Percentiles rank a stretch among this genome's conserved stretches.
phyloP scores from a whole-genome alignment of 2,888 invertebrate species.

The Tipula unca region DNA sequence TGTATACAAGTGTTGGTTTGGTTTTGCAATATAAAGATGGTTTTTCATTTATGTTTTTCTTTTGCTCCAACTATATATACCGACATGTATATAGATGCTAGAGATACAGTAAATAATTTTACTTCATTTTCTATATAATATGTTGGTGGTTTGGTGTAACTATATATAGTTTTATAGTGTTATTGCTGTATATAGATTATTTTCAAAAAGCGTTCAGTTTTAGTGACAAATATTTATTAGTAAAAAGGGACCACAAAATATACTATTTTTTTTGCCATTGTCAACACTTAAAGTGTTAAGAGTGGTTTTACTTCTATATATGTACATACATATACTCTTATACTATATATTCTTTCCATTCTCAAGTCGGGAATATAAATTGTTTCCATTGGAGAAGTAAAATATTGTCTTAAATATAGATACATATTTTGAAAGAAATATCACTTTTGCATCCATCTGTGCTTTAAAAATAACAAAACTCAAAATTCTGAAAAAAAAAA shows the following conservation, averaged over 20 bases:
- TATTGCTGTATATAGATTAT: not conserved
- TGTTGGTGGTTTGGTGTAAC: not conserved
- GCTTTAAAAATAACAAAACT: not conserved
- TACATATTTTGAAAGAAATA: not conserved
- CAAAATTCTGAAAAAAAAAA: not conserved
- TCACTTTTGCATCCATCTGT: conserved; percentile 14
- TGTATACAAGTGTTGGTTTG: not conserved
- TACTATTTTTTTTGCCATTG: not conserved
- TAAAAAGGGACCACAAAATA: not conserved
- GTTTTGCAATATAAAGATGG: not conserved
- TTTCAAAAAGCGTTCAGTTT: not conserved
- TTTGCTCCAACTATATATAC: not conserved
- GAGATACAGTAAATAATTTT: not conserved
- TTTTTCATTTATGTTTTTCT: not conserved
- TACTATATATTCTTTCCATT: not conserved
- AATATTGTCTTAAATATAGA: not conserved
- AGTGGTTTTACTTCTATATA: not conserved
- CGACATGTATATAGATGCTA: no score
- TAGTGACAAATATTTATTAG: conserved; percentile 14
- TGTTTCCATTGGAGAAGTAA: not conserved
- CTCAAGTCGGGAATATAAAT: not conserved
- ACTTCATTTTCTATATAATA: not conserved
- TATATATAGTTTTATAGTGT: not conserved
- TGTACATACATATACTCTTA: not conserved
- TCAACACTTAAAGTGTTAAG: conserved; percentile 14